These are phyloP conservation scores for Danaus chrysippus DNA, from an alignment of 2,888 invertebrate genomes.

Conservation along the genomic window DNA sequence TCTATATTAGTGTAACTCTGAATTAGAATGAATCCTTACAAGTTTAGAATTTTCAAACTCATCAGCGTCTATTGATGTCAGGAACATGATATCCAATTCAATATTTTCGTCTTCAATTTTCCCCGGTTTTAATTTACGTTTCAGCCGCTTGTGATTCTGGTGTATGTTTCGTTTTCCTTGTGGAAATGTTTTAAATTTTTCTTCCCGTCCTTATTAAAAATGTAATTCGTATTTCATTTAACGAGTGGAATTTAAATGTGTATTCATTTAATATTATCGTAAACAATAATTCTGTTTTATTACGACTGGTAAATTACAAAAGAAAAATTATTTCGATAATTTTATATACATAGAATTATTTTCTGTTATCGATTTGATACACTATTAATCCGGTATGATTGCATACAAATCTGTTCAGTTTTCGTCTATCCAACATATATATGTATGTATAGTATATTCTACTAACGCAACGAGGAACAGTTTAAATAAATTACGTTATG, in stretches of 20 bases:
- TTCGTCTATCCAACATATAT: background rate
- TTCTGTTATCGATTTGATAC: too few species aligned
- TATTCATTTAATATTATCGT: too few species aligned
- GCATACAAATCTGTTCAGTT: too few species aligned
- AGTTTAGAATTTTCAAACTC: slow-evolving; percentile 7
- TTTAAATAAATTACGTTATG: slow-evolving; percentile 18
- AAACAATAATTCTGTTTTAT: too few species aligned
- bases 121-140: background rate
- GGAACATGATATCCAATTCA: slow-evolving; percentile 8
- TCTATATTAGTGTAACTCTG: background rate
- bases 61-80: slow-evolving; percentile 13
- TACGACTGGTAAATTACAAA: too few species aligned
- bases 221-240: too few species aligned
- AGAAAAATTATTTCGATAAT: too few species aligned
- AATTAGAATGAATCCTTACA: slow-evolving; percentile 12
- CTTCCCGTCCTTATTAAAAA: too few species aligned
- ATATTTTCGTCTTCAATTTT: background rate
- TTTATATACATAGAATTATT: too few species aligned
- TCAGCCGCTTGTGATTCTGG: background rate
- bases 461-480: slow-evolving; percentile 1
- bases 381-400: too few species aligned
- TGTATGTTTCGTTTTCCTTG: background rate
- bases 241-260: too few species aligned
- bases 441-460: background rate
- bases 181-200: background rate